Conservation (phyloP, 1,140 invertebrate genomes). For the Tetramorium parvispinum region DNA sequence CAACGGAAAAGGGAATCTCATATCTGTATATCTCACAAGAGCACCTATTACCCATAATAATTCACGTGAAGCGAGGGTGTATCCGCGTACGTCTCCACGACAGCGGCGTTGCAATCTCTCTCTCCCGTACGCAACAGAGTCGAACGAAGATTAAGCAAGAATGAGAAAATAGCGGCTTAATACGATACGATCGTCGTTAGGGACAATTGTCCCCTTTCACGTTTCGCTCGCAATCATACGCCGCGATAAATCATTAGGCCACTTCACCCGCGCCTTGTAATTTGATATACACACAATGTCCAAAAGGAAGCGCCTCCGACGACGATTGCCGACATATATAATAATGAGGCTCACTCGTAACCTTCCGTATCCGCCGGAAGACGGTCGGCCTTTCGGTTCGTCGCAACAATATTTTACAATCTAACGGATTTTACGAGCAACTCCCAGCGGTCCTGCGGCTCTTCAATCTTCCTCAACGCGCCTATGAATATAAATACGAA, state of each 20-base stretch:
- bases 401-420: constrained; percentile 82
- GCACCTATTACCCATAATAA: neutral
- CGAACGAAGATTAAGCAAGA: constrained; percentile 20
- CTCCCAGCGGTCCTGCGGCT: constrained; percentile 76
- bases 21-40: neutral
- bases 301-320: neutral
- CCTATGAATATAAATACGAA: constrained; percentile 83
- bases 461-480: constrained; percentile 83
- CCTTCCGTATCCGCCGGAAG: constrained; percentile 62
- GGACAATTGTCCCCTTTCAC: constrained; percentile 17
- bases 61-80: neutral
- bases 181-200: constrained; percentile 17
- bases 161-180: constrained; percentile 21
- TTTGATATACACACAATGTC: constrained; percentile 40
- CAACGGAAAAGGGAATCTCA: constrained; percentile 8
- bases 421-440: constrained; percentile 80
- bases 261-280: constrained; percentile 31
- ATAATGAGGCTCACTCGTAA: constrained; percentile 45
- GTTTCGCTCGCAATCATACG: neutral
- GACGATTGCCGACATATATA: constrained; percentile 27
- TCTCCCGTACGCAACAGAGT: neutral
- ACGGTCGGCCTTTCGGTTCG: constrained; percentile 65
- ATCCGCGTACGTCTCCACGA: neutral
- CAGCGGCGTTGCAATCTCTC: neutral
- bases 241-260: constrained; percentile 51